Evolutionary conservation across 2,888 invertebrate genomes (phyloP), one percentile per base, ranked within the genome.

Genomic region (Orchesellides sinensis): DNA sequence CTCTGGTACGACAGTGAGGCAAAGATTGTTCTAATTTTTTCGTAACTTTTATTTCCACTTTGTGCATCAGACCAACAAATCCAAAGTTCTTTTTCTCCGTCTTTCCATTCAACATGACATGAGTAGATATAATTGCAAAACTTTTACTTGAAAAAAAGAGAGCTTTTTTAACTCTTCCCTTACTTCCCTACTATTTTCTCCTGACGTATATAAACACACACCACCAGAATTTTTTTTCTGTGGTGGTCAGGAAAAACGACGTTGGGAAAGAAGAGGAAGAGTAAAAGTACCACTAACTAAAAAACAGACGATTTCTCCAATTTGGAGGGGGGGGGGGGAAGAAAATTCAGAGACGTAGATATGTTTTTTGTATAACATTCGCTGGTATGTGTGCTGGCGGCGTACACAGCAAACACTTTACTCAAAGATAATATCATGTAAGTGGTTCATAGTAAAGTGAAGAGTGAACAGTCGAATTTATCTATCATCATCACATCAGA

Each of bases 101-200:
- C 70, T 63, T n/a, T 61, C 70, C 78, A 78, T 78, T 78, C 47
- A 70, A 63, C 78, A 70, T 78, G 69, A 47, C 78, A 69, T 78
- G 78, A 69, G 63, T 32, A 78, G 69, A 70, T 70, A 70, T 78
- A 78, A 78, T 78, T 78, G 70, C 69, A 78, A 78, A 78, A 78
- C 49, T 78, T 78, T 78, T 70, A 17, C 78, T 63, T 14, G 49
- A 61, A 78, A 77, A 59, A 68, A 23, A 61, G 32, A 40, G 40
- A 12, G 35, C 29, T 35, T 70, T 70, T 70, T 70, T 52, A 69
- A 69, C 49, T 69, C 47, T 61, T 63, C 59, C 63, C 65, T 63
- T 63, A 63, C 27, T 56, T 5, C 40, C 10, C 40, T 40, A 40
- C 10, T 40, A n/a, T 40, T 40, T n/a, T 61, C 61, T 19, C 19